Base-by-base conservation (phyloP, 2,797 vertebrate species). In the Helostoma temminkii region DNA sequence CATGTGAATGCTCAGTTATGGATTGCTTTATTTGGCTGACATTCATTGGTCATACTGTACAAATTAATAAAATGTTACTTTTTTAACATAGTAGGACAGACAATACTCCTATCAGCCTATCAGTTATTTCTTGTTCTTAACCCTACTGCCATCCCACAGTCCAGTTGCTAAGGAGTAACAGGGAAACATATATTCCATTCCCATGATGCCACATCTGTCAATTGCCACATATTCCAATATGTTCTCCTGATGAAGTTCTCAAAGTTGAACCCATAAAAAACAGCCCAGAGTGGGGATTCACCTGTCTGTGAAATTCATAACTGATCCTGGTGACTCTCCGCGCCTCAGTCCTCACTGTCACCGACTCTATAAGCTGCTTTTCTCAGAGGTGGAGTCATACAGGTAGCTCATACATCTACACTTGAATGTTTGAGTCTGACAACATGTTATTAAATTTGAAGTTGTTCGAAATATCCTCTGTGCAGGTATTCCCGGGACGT, bases 401-500 rank as follows among this genome's bases (percentile, higher is more conserved):
- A 41, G 24, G 4, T 18, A 39, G 24, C 9, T 46, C 14, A 36
- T 24, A 24, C 4, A 39, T 39, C 14, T 15, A n/a, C 16, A 19
- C 41, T n/a, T 41, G 2, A 41, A 8, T 41, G 16, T 41, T 18
- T 18, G 16, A 41, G 16, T 43, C 7, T 19, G n/a, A 43, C 9
- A 19, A 21, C 41, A 19, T 43, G 22, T 45, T 57, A 9, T 24
- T 18, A 58, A 65, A 64, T 52, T 9, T 37, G 14, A 46, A 21
- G 16, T 19, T 19, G 16, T 43, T 43, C 39, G 12, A n/a, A 42
- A 42, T 42, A 19, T 19, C n/a, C 39, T 65, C n/a, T 11, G 12
- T 37, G 46, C 15, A 56, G 43, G 47, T 55, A 57, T 56, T 56
- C 45, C 25, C 36, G 34, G 22, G 39, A 32, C n/a, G 58, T n/a